Conservation (phyloP, 1,140 invertebrate species). For the Atta cephalotes region DNA sequence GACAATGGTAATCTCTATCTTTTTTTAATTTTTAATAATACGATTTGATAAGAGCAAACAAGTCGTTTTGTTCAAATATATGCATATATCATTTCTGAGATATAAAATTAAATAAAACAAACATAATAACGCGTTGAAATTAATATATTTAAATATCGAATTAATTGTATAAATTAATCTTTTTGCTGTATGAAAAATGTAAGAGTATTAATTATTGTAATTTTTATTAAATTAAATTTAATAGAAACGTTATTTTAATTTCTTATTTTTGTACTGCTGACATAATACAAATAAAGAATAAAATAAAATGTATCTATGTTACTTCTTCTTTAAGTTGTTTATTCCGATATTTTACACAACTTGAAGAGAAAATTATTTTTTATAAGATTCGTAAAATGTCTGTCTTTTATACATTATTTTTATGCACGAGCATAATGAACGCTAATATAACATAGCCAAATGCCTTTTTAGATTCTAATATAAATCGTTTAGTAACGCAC, state of each 20-base stretch:
- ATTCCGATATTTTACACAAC: neutral
- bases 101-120: neutral
- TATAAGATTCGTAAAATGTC: neutral
- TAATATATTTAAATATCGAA: neutral
- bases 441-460: neutral
- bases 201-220: neutral
- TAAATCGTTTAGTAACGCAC: neutral
- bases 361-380: neutral
- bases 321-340: no score
- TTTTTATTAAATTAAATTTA: slow-evolving; percentile 21
- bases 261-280: neutral
- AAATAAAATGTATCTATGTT: slow-evolving; percentile 18
- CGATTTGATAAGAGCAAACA: slow-evolving; percentile 6
- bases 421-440: neutral
- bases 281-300: neutral
- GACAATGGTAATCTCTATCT: neutral
- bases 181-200: neutral
- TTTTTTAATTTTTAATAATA: slow-evolving; percentile 26
- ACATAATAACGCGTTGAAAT: neutral
- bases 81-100: slow-evolving; percentile 3
- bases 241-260: neutral
- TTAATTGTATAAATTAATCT: neutral
- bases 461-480: neutral
- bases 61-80: slow-evolving; percentile 36
- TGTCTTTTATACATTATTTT: neutral